Evolutionary conservation across 2,113 vertebrate genomes (phyloP).

Genomic region (Hipposideros armiger): DNA sequence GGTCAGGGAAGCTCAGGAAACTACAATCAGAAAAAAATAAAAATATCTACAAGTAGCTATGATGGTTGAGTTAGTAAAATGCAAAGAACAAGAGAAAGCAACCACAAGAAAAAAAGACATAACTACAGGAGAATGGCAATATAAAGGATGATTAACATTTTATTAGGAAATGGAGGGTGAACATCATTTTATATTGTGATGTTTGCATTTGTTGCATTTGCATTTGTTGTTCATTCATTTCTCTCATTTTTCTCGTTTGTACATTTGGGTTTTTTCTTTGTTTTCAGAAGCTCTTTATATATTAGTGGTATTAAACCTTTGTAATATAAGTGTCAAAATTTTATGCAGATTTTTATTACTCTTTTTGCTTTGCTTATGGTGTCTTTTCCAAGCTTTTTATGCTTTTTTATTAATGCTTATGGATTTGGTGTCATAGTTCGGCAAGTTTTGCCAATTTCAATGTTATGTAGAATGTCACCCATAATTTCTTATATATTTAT

Average conservation of each 20-base stretch:
- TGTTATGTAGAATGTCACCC: background rate
- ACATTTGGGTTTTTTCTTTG: background rate
- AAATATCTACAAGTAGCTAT: background rate
- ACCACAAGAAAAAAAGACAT: background rate
- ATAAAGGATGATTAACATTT: background rate
- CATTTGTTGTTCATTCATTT: background rate
- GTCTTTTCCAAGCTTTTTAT: background rate
- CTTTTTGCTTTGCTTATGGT: background rate
- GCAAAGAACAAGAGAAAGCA: background rate
- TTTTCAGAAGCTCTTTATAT: constrained; percentile 1
- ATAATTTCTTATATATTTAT: background rate
- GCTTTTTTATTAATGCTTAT: background rate
- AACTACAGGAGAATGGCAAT: background rate
- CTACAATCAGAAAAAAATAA: background rate
- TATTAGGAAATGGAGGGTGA: background rate
- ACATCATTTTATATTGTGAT: background rate
- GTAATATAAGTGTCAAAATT: background rate
- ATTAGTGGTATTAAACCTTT: background rate
- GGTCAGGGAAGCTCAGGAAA: background rate
- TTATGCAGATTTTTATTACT: background rate
- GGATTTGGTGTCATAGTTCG: background rate
- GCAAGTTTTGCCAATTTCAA: background rate
- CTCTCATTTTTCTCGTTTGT: background rate
- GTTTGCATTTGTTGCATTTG: background rate
- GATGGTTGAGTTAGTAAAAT: background rate